These are phyloP conservation scores for Apoda limacodes DNA, from an alignment of 2,888 invertebrate species.

Conservation along the genomic window DNA sequence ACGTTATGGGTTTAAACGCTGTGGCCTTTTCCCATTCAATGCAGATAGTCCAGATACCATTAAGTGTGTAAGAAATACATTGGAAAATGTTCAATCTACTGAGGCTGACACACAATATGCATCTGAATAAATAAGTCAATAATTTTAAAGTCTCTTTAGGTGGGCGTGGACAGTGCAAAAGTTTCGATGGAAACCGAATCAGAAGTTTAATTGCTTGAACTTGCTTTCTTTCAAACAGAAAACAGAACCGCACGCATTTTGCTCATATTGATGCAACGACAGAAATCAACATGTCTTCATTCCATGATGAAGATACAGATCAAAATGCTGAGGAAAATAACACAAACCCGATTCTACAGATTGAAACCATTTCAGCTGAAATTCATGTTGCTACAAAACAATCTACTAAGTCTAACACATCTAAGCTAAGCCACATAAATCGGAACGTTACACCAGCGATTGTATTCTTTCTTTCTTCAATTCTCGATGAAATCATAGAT, in stretches of 20 bases:
- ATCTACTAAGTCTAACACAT: no score
- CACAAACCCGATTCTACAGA: no score
- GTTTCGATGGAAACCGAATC: constrained; percentile 11
- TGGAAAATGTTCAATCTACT: constrained; percentile 13
- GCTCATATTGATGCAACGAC: constrained; percentile 15
- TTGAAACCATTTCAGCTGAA: no score
- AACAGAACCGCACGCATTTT: no score
- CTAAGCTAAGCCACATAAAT: no score
- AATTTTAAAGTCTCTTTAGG: constrained; percentile 14
- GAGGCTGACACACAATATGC: constrained; percentile 6
- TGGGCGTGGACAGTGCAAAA: constrained; percentile 13
- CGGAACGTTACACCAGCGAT: no score
- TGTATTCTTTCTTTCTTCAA: no score
- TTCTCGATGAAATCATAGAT: no score
- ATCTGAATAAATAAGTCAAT: constrained; percentile 13
- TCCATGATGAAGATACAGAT: constrained; percentile 13
- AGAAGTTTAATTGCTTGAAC: constrained; percentile 12
- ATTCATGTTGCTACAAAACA: no score
- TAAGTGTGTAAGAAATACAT: constrained; percentile 18
- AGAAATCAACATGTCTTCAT: constrained; percentile 14
- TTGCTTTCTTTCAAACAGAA: constrained; percentile 14
- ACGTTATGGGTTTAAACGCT: constrained; percentile 19
- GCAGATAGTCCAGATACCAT: constrained; percentile 18
- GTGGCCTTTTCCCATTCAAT: constrained; percentile 22
- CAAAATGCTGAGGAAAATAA: no score